Evolutionary conservation across 2,888 invertebrate genomes (phyloP), one percentile per base, ranked within the genome.

Genomic region (Neuroscelio doddi): DNA sequence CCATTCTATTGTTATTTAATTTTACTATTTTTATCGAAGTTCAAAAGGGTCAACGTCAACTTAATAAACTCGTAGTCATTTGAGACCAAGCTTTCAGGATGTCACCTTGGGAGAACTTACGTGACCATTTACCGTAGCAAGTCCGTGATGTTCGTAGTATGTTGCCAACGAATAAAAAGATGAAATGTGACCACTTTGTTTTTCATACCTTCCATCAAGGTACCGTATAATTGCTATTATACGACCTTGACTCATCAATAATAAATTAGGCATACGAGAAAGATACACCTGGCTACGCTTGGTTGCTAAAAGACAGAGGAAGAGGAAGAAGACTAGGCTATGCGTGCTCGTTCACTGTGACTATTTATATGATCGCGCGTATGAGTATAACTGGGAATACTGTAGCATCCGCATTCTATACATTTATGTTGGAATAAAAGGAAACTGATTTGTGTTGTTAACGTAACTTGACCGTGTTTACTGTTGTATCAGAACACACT

Each of bases 211-310:
- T n/a, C n/a, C n/a, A n/a, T n/a, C n/a, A n/a, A n/a, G n/a, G n/a
- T n/a, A 64, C 57, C 61, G 50, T 63, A 69, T 77, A 79, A 79
- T 78, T 77, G 72, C 72, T 62, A 70, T 73, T 74, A 75, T 68
- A 69, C 61, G 64, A 69, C 64, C 69, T 74, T 71, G 69, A 68
- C 67, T 74, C 72, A 78, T 76, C 69, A 69, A 50, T 46, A 64
- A 73, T 71, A 74, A 69, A 59, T 59, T 46, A 51, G 64, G 49
- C 67, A 57, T 61, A 49, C 55, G 53, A 32, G 46, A 29, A 29
- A 41, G 46, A 30, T 53, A 32, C 1, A 45, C 17, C 29, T 10
- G 47, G 49, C 56, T 10, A 52, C 65, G 55, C 46, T 51, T 47
- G 29, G 42, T 41, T 41, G 38, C 38, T 32, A 15, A 16, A 24